phyloP scores from a whole-genome alignment of 2,888 invertebrate genomes.

The Agriopis aurantiaria region DNA sequence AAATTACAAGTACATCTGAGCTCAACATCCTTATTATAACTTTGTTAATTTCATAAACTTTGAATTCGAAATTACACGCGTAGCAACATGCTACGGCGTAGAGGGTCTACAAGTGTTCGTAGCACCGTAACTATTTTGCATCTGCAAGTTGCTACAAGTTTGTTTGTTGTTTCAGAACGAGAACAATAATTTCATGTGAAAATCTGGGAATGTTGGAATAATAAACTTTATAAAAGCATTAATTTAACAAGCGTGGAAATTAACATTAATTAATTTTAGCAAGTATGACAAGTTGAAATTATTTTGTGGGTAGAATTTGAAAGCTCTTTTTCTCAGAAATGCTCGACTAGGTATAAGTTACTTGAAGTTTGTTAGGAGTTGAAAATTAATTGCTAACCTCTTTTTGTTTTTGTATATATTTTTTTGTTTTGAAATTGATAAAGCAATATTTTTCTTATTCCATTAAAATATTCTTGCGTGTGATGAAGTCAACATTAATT shows the following conservation, averaged over 20 bases:
- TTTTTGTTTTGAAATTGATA: too few relatives aligned
- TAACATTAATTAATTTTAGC: background rate
- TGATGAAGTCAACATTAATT: too few relatives aligned
- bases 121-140: slow-evolving; percentile 39
- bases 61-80: slow-evolving; percentile 38
- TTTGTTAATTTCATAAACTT: slow-evolving; percentile 42
- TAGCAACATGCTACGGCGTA: slow-evolving; percentile 43
- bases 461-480: too few relatives aligned
- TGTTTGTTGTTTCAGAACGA: slow-evolving; percentile 38
- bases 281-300: background rate
- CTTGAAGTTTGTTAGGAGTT: background rate
- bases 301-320: background rate
- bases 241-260: slow-evolving; percentile 1
- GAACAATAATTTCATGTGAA: slow-evolving; percentile 27
- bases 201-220: slow-evolving; percentile 22
- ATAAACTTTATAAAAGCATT: slow-evolving; percentile 22
- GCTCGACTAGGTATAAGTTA: background rate
- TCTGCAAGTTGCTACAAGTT: slow-evolving; percentile 36
- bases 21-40: slow-evolving; percentile 37
- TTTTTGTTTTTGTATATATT: background rate
- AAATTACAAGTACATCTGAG: slow-evolving; percentile 3
- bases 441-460: too few relatives aligned
- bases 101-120: slow-evolving; percentile 37
- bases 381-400: background rate
- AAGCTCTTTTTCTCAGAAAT: background rate